These are phyloP conservation scores for Proterorhinus semilunaris DNA, from an alignment of 2,113 vertebrate genomes.

Conservation along the genomic window DNA sequence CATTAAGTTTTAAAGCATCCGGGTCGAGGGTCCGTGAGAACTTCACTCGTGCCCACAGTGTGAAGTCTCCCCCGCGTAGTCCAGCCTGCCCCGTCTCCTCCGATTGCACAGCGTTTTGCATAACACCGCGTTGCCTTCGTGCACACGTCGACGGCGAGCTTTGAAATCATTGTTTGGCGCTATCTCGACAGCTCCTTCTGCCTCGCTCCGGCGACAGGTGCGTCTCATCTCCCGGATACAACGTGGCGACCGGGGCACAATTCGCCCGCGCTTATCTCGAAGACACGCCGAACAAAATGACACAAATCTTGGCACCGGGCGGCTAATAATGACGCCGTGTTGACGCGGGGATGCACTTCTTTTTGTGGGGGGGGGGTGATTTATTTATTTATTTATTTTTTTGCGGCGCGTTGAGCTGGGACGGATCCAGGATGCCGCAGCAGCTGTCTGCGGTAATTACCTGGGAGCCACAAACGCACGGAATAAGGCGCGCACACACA, in stretches of 20 bases:
- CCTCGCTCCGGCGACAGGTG: conserved; percentile 44
- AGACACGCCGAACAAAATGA: conserved; percentile 48
- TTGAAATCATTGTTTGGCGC: conserved; percentile 28
- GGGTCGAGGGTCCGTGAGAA: no score
- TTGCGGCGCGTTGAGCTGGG: conserved; percentile 63
- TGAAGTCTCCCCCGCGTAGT: conserved; percentile 10
- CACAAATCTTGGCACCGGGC: conserved; percentile 59
- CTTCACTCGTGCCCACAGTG: background rate
- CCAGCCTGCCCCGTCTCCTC: background rate
- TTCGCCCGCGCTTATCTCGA: conserved; percentile 49
- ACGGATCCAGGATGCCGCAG: conserved; percentile 71
- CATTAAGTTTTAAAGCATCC: no score
- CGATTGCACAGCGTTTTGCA: conserved; percentile 18
- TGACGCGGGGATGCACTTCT: conserved; percentile 40
- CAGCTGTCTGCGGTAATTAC: conserved; percentile 76
- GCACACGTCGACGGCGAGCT: conserved; percentile 1
- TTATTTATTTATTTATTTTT: conserved; percentile 34
- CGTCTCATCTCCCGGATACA: conserved; percentile 36
- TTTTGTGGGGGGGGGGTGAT: conserved; percentile 20
- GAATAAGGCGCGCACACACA: conserved; percentile 14
- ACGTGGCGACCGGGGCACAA: conserved; percentile 43
- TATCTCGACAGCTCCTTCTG: conserved; percentile 43
- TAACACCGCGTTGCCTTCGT: conserved; percentile 16
- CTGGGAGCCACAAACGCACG: conserved; percentile 49
- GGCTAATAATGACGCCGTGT: conserved; percentile 59